Percentiles rank a stretch among this genome's conserved stretches.
These are phyloP conservation scores for Diadromus collaris DNA, from an alignment of 2,888 invertebrate genomes.

Conservation along the genomic window DNA sequence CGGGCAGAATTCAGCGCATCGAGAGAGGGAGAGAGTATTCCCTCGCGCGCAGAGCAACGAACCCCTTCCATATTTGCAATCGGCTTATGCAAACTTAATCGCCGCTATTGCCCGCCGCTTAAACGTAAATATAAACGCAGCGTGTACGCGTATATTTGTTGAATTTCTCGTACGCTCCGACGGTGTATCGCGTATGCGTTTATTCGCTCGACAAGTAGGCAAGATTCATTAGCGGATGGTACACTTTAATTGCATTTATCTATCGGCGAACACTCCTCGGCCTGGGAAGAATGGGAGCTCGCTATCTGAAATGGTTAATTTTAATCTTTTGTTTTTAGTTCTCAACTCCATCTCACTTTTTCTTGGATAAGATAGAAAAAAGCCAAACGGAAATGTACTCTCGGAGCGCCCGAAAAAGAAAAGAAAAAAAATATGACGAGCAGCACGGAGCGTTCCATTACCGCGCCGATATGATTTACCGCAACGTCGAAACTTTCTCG, in stretches of 20 bases:
- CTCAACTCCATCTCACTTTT: neutral
- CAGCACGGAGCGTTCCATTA: neutral
- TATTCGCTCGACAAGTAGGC: constrained; percentile 15
- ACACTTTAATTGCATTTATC: constrained; percentile 30
- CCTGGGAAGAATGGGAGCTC: neutral
- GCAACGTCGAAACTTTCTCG: constrained; percentile 35
- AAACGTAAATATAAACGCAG: constrained; percentile 39
- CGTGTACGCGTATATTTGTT: neutral
- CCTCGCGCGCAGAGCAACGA: constrained; percentile 18
- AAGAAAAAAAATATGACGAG: neutral
- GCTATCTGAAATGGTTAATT: neutral
- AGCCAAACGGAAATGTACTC: constrained; percentile 25
- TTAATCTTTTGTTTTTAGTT: neutral
- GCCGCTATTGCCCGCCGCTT: constrained; percentile 43
- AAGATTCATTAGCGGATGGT: constrained; percentile 38
- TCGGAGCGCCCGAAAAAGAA: neutral
- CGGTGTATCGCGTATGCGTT: neutral
- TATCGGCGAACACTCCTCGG: constrained; percentile 9
- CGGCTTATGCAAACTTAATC: constrained; percentile 66
- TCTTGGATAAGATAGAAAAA: constrained; percentile 18
- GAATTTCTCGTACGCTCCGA: constrained; percentile 6
- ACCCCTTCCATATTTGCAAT: constrained; percentile 56
- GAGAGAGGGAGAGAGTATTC: constrained; percentile 39
- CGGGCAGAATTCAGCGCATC: constrained; percentile 43
- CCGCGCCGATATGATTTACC: constrained; percentile 25